Conservation (phyloP, 2,113 vertebrate species). For the Eulemur macaco region DNA sequence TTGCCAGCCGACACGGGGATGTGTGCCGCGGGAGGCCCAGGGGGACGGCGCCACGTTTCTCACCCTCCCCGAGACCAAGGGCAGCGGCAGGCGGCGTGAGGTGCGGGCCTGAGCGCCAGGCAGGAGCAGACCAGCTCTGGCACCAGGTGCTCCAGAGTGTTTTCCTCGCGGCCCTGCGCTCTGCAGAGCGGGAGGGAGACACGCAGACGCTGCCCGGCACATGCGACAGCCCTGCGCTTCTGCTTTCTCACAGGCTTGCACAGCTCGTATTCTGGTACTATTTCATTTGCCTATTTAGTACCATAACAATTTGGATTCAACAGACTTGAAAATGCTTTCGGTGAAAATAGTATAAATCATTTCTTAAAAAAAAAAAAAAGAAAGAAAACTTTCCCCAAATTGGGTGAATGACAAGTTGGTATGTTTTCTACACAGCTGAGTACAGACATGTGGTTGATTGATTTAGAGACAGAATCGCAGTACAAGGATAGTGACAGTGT, state of each 20-base stretch:
- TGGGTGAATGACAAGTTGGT: background rate
- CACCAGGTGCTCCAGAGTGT: background rate
- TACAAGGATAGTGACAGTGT: rapidly evolving
- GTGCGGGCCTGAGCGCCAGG: background rate
- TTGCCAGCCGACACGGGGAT: background rate
- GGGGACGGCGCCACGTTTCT: background rate
- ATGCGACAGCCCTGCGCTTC: no score
- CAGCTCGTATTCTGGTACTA: background rate
- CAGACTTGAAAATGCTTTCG: background rate
- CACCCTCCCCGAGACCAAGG: background rate
- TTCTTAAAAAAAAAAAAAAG: background rate
- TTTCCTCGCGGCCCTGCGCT: no score
- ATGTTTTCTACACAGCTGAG: no score
- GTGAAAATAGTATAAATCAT: background rate
- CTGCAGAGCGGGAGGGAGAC: no score
- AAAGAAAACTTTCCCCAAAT: background rate
- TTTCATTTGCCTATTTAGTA: background rate
- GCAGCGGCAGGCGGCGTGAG: background rate
- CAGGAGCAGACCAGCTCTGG: background rate
- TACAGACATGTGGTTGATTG: background rate
- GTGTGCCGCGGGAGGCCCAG: background rate
- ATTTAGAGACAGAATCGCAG: background rate
- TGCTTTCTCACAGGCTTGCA: no score
- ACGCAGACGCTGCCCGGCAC: no score
- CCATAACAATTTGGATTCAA: background rate